These are phyloP conservation scores for Haemorhous mexicanus DNA, from an alignment of 2,113 vertebrate species.

Conservation along the genomic window DNA sequence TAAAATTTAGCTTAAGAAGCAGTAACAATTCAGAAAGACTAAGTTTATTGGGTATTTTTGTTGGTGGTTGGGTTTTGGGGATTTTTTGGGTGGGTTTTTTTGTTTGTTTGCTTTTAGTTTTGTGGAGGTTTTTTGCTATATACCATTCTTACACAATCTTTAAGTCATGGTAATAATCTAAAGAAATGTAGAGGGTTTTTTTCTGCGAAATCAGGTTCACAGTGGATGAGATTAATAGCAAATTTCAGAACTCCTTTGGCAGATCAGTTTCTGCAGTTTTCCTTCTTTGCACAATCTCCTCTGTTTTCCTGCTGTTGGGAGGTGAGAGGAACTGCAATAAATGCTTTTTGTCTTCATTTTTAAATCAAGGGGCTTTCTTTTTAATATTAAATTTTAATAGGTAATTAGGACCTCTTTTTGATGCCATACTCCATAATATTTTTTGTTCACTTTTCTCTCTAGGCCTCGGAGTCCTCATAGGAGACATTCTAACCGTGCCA, in stretches of 20 bases:
- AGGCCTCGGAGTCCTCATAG: slow-evolving; percentile 85
- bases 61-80: neutral
- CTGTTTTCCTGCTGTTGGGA: neutral
- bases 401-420: neutral
- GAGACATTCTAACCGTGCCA: slow-evolving; percentile 76
- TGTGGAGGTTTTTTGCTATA: neutral
- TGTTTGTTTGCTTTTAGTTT: neutral
- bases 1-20: neutral
- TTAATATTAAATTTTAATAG: neutral
- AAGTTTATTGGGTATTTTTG: no score
- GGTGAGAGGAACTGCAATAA: neutral
- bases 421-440: neutral
- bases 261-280: neutral
- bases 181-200: neutral
- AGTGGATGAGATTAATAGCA: neutral
- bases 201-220: neutral
- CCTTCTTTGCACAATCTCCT: neutral
- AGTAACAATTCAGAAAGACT: neutral
- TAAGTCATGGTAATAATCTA: neutral
- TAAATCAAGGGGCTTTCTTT: neutral
- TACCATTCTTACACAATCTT: neutral
- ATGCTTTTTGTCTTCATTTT: neutral
- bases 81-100: neutral
- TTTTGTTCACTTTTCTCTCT: neutral
- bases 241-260: neutral